A percentile compares a stretch with the other conserved stretches of the same genome.
These are phyloP conservation scores for Emesis furor DNA, from an alignment of 2,888 invertebrate genomes.

Conservation along the genomic window DNA sequence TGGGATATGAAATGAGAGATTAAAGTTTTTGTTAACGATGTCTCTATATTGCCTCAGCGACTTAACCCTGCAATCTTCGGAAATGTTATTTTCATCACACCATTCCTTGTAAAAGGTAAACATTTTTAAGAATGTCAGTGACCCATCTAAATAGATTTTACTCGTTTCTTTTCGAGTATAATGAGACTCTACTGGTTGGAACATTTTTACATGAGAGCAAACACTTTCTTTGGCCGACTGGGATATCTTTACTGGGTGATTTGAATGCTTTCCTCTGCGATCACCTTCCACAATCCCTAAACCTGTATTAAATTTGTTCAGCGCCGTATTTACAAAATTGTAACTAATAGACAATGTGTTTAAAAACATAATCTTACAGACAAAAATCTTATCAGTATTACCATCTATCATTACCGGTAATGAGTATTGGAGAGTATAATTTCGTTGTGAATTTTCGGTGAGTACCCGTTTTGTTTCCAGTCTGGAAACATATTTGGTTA, in stretches of 20 bases:
- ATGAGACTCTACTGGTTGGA: conserved; percentile 32
- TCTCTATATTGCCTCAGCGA: conserved; percentile 46
- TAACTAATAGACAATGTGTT: neutral
- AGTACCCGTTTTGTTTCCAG: neutral
- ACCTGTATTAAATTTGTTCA: neutral
- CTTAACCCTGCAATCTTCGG: conserved; percentile 35
- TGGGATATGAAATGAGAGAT: conserved; percentile 38
- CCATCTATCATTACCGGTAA: neutral
- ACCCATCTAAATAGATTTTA: conserved; percentile 54
- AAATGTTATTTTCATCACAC: conserved; percentile 48
- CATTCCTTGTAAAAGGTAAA: conserved; percentile 57
- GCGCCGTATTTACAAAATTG: neutral
- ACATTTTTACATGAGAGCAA: conserved; percentile 21
- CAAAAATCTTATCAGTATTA: neutral
- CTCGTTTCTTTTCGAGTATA: conserved; percentile 30
- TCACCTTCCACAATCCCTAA: neutral
- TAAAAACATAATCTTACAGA: conserved; percentile 1
- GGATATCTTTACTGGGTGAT: neutral
- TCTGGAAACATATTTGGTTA: conserved; percentile 7
- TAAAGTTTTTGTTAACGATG: conserved; percentile 47
- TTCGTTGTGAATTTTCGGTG: neutral
- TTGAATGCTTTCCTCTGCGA: neutral
- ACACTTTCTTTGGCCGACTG: conserved; percentile 25
- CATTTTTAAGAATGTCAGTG: conserved; percentile 53
- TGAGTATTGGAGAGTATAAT: neutral